phyloP scores from a whole-genome alignment of 2,888 invertebrate genomes.

The Cecidostiba fungosa region DNA sequence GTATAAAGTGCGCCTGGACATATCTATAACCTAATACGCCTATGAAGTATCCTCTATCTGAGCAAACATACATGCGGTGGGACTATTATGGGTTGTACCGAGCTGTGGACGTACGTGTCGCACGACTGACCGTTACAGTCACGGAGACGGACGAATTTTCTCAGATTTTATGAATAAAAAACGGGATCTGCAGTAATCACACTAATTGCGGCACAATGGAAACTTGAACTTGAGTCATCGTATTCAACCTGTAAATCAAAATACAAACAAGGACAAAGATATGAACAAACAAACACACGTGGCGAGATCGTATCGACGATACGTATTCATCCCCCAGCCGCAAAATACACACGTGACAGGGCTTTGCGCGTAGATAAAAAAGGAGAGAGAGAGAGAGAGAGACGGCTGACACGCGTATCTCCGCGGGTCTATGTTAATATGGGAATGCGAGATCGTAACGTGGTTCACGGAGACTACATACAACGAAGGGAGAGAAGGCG shows the following conservation, averaged over 20 bases:
- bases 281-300: background rate
- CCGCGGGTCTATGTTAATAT: slow-evolving; percentile 76
- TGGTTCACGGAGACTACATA: slow-evolving; percentile 42
- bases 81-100: background rate
- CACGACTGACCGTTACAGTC: background rate
- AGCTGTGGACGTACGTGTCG: background rate
- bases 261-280: background rate
- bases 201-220: too few species aligned
- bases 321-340: slow-evolving; percentile 30
- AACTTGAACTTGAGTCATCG: too few species aligned
- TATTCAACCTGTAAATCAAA: background rate
- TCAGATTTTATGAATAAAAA: too few species aligned
- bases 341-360: slow-evolving; percentile 35
- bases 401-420: slow-evolving; percentile 63
- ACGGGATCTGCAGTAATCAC: too few species aligned
- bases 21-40: background rate
- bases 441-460: slow-evolving; percentile 71
- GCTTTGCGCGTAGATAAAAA: slow-evolving; percentile 30
- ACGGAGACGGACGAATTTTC: background rate
- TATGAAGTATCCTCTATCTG: background rate
- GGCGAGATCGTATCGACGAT: slow-evolving; percentile 26
- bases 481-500: slow-evolving; percentile 18
- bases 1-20: background rate
- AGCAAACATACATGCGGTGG: background rate
- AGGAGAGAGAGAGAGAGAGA: background rate